Base-by-base conservation (phyloP, 1,140 invertebrate species). In the Watersipora subatra region DNA sequence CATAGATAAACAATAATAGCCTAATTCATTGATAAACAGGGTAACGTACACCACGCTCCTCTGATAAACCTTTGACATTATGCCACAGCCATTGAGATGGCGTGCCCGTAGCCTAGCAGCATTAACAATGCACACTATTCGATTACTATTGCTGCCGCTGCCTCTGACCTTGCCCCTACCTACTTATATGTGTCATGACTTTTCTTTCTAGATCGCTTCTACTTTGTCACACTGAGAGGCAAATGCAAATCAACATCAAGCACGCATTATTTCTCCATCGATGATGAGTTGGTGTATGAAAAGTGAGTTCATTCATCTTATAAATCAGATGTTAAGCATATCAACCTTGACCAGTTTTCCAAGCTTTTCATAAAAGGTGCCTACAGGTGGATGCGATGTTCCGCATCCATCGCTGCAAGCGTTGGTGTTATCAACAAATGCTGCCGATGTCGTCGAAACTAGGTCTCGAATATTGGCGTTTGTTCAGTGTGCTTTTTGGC, bases 241-340 rank as follows among this genome's bases (percentile, higher is more conserved):
- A 87, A 89, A 74, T 88, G 90, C 64, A 88, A 88, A 78, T 89
- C 89, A 29, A 93, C 90, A 30, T 74, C 84, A 58, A 75, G 90
- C 74, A 91, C 88, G 63, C 90, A 95, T 79, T 97, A 93, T 78
- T 95, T 97, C 75, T 87, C 85, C 73, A 88, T 95, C 29, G 93
- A 97, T 80, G 87, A 92, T 79, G 89, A 95, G 74, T 84, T 95
- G 30, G 84, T 93, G 7, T 98, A 98, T 84, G 92, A 96, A 82
- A 93, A 91, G 78, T 82, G 76, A 77, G 75, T 75, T 22, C 17
- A 7, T 17, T 59, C 22, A 17, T 17, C 46, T 22, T 17, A 55
- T 22, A 17, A 17, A 22, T 55, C n/a, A n/a, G n/a, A n/a, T n/a
- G n/a, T n/a, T n/a, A n/a, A n/a, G n/a, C n/a, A n/a, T n/a, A n/a